Percentiles rank a stretch among this genome's conserved stretches.
Conservation (phyloP, 2,888 invertebrate genomes). For the Aradus depressus region DNA sequence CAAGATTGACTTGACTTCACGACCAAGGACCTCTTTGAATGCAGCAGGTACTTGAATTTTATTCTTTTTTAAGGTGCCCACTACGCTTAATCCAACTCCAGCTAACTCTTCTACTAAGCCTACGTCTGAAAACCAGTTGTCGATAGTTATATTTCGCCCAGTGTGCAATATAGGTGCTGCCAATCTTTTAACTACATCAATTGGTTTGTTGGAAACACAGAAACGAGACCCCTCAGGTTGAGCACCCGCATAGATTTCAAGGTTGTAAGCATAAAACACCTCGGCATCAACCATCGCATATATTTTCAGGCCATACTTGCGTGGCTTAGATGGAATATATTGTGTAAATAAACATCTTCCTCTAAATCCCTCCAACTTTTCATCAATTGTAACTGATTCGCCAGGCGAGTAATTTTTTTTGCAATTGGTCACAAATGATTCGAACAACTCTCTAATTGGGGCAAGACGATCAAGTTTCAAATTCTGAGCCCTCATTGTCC, state of each 20-base stretch:
- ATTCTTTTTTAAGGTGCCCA: conserved; percentile 17
- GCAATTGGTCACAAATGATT: conserved; percentile 1
- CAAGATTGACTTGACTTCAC: background rate
- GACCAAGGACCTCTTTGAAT: conserved; percentile 3
- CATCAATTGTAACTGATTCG: background rate
- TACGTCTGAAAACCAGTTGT: conserved; percentile 4
- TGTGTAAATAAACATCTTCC: too few relatives aligned
- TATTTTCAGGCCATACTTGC: conserved; percentile 8
- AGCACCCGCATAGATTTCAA: conserved; percentile 11
- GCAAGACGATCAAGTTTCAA: too few relatives aligned
- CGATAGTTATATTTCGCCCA: background rate
- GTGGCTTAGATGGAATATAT: too few relatives aligned
- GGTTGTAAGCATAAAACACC: conserved; percentile 13
- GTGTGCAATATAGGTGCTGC: background rate
- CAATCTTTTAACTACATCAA: background rate
- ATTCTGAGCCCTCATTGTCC: too few relatives aligned
- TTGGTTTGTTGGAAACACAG: background rate
- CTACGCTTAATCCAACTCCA: conserved; percentile 1
- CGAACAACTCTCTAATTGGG: too few relatives aligned
- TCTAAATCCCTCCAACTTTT: too few relatives aligned
- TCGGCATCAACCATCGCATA: conserved; percentile 4
- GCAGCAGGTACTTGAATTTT: conserved; percentile 12
- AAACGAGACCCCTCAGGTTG: conserved; percentile 12
- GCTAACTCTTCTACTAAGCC: background rate
- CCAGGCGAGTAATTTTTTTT: conserved; percentile 6